Conservation (phyloP, 2,113 vertebrate species). For the Malurus alboscapulatus region DNA sequence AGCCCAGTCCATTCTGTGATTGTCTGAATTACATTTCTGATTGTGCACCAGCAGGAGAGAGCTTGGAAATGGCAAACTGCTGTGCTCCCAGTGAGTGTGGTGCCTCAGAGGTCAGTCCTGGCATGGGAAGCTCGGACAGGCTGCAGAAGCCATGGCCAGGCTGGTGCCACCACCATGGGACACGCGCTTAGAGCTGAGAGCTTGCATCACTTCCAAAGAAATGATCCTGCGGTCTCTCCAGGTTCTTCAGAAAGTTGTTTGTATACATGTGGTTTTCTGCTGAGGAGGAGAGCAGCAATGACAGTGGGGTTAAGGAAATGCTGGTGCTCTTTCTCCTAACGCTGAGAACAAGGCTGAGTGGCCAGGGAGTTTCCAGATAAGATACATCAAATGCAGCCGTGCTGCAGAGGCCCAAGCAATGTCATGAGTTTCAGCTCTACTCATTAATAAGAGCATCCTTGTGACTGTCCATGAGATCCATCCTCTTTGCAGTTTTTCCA, state of each 20-base stretch:
- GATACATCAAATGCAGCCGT: not conserved
- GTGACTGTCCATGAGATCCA: not conserved
- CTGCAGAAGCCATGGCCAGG: not conserved
- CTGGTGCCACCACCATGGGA: rapidly evolving
- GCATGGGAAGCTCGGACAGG: rapidly evolving
- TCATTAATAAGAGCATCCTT: not conserved
- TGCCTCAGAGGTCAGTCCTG: not conserved
- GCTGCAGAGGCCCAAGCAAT: not conserved
- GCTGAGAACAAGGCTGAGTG: not conserved
- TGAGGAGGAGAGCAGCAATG: not conserved
- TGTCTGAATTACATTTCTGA: not conserved
- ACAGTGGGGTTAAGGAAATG: rapidly evolving
- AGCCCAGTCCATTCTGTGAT: too few relatives aligned
- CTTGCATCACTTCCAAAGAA: not conserved
- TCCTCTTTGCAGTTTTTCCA: not conserved
- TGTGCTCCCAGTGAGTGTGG: not conserved
- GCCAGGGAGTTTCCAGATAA: not conserved
- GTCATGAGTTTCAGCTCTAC: not conserved
- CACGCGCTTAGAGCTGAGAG: rapidly evolving
- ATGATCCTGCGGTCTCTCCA: not conserved
- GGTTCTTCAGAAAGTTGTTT: not conserved
- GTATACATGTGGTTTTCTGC: not conserved
- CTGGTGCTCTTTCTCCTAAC: not conserved
- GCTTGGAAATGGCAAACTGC: not conserved
- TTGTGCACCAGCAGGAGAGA: not conserved